Percentiles rank a stretch among this genome's conserved stretches.
Evolutionary conservation across 2,113 vertebrate species (phyloP).

Genomic region (Ictidomys tridecemlineatus): DNA sequence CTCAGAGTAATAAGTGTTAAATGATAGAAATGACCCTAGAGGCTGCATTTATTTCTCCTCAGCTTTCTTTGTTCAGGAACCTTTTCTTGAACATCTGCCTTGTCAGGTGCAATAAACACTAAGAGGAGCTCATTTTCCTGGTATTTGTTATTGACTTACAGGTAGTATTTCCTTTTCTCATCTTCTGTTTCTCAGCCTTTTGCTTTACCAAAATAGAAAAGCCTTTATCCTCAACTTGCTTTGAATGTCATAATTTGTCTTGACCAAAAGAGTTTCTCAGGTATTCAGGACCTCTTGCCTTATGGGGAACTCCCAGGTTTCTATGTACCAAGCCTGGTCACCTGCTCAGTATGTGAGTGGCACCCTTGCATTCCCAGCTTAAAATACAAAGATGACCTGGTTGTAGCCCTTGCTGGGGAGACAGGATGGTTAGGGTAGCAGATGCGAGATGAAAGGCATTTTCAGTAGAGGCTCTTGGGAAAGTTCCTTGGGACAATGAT

Average conservation of each 20-base stretch:
- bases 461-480: not conserved
- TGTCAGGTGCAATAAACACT: not conserved
- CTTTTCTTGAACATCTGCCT: not conserved
- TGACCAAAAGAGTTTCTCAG: not conserved
- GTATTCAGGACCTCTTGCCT: not conserved
- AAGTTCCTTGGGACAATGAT: not conserved
- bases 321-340: too few species aligned
- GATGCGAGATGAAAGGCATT: not conserved
- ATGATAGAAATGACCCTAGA: not conserved
- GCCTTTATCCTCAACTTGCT: not conserved
- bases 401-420: not conserved
- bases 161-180: slow-evolving; percentile 21
- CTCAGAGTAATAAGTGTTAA: not conserved
- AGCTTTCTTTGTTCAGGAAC: not conserved
- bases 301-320: not conserved
- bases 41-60: not conserved
- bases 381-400: not conserved
- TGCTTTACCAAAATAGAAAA: slow-evolving; percentile 15
- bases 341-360: not conserved
- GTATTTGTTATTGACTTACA: not conserved
- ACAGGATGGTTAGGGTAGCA: not conserved
- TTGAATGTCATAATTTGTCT: not conserved
- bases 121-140: not conserved
- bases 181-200: not conserved
- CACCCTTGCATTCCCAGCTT: accelerated